phyloP scores from a whole-genome alignment of 2,113 vertebrate species.

The Pithys albifrons region DNA sequence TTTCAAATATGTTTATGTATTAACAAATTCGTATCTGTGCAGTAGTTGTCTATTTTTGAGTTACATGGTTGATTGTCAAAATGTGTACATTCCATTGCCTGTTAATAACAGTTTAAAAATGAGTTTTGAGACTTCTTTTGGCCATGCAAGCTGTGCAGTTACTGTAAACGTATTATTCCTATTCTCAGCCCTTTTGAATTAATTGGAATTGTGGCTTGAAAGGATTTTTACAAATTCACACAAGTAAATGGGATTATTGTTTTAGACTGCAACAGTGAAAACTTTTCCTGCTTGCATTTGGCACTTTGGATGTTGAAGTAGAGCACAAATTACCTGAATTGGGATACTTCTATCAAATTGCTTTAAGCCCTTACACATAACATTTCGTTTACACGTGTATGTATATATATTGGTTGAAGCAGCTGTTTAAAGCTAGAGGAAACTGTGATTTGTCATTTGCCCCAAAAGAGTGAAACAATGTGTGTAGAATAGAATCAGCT shows the following conservation, averaged over 20 bases:
- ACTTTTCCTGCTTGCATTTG: constrained; percentile 19
- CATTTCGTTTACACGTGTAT: constrained; percentile 9
- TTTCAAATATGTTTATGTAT: constrained; percentile 68
- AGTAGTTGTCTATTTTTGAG: constrained; percentile 64
- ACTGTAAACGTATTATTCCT: constrained; percentile 49
- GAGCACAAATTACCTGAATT: constrained; percentile 25
- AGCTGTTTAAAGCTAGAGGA: constrained; percentile 8
- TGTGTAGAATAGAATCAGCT: constrained; percentile 3
- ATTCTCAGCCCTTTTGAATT: constrained; percentile 52
- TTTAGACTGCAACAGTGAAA: constrained; percentile 20
- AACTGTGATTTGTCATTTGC: neutral
- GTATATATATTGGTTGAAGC: constrained; percentile 14
- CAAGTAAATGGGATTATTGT: constrained; percentile 25
- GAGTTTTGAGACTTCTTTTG: neutral
- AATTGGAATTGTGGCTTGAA: constrained; percentile 59
- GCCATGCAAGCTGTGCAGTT: constrained; percentile 47
- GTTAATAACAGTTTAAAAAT: constrained; percentile 37
- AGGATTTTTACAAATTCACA: constrained; percentile 61
- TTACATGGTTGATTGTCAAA: constrained; percentile 55
- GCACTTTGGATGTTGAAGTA: constrained; percentile 13
- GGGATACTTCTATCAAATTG: neutral
- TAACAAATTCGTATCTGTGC: constrained; percentile 65
- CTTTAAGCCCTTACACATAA: neutral
- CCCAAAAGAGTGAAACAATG: neutral
- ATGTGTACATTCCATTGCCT: constrained; percentile 49